Base-by-base conservation (phyloP, 2,888 invertebrate species). In the Odontomyia ornata region DNA sequence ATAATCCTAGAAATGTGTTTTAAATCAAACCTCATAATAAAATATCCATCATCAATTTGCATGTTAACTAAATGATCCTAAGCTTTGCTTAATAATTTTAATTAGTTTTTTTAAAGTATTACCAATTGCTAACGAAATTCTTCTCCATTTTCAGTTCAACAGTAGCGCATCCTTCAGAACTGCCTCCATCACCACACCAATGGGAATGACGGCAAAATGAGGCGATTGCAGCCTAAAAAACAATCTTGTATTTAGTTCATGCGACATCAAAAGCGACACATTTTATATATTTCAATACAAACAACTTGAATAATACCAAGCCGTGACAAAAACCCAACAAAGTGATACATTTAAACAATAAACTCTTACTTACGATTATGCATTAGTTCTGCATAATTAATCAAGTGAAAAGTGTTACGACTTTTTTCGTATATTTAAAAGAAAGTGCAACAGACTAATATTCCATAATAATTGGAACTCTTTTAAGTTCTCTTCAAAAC, bases 161-260 rank as follows among this genome's bases (percentile, higher is more conserved):
- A 83, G 95, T 99, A 87, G 99, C 99, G 83, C 98, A 98, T 88
- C 96, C 97, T 79, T 97, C 97, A 81, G 98, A 99, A 90, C 90
- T 99, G 88, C 98, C 98, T 85, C 98, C 98, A 57, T 98, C 98
- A 84, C 98, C 98, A 82, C 97, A 98, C 88, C 95, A 97, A 86
- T 99, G 98, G 99, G 95, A 97, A 91, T 96, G 93, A 94, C 92
- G 90, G 86, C 89, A 88, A 87, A 86, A 87, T 84, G 86, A 87
- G 87, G 87, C 87, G 83, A 86, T 87, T 83, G 87, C 86, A 82
- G 87, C 87, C 87, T 87, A 87, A 86, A 86, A 83, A 81, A 81
- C 21, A 81, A 79, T 80, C 75, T 78, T 79, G 82, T 84, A 80
- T 23, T 64, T 65, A 65, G 71, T 71, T 73, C 36, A 28, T 47